These are phyloP conservation scores for Dasypogon diadema DNA, from an alignment of 2,888 invertebrate genomes.

Conservation along the genomic window DNA sequence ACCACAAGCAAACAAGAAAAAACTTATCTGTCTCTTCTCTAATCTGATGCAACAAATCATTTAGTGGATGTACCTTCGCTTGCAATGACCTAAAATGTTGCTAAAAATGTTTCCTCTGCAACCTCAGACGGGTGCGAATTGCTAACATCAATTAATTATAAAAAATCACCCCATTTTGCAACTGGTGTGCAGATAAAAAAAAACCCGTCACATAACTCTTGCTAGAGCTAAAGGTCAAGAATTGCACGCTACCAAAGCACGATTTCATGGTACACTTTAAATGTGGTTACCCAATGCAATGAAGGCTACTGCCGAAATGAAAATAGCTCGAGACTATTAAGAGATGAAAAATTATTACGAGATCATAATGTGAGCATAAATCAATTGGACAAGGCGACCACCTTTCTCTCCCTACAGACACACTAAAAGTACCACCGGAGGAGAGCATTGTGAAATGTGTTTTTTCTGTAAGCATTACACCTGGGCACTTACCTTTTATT, in stretches of 20 bases:
- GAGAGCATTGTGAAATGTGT: background rate
- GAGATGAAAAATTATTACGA: background rate
- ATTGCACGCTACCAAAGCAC: background rate
- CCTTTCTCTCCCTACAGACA: background rate
- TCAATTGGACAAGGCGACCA: background rate
- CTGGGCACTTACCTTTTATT: background rate
- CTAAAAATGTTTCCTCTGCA: no score
- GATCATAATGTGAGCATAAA: background rate
- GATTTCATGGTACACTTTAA: background rate
- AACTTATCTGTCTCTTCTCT: no score
- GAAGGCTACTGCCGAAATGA: background rate
- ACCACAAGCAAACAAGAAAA: no score
- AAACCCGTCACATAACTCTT: background rate
- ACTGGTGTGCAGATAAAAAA: background rate
- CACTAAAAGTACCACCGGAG: background rate
- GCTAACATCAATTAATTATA: no score
- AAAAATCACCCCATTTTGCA: background rate
- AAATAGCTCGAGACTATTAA: background rate
- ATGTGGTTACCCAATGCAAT: background rate
- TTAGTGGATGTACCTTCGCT: no score
- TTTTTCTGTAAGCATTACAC: background rate
- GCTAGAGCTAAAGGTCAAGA: background rate
- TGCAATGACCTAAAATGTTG: no score
- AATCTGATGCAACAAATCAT: no score
- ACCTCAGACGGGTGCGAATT: no score